Conservation (phyloP, 1,140 invertebrate genomes). For the Caenorhabditis remanei region DNA sequence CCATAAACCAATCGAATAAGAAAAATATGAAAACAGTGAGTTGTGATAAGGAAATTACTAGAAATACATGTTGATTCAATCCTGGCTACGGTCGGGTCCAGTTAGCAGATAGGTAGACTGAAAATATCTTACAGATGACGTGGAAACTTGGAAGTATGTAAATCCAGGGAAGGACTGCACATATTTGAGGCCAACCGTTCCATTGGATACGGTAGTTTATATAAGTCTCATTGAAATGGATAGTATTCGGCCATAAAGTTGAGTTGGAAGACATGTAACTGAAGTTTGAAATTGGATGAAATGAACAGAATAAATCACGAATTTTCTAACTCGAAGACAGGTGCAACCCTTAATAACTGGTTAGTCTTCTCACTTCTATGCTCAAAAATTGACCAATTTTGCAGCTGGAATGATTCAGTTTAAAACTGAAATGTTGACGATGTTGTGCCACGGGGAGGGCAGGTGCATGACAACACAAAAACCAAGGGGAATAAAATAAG, state of each 20-base stretch:
- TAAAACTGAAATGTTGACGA: neutral
- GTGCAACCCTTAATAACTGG: neutral
- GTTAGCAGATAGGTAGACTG: neutral
- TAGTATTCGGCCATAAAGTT: neutral
- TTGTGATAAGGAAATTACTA: conserved; percentile 23
- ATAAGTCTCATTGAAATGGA: conserved; percentile 14
- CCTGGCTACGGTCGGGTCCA: neutral
- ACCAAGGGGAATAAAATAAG: neutral
- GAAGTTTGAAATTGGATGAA: neutral
- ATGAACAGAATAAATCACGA: neutral
- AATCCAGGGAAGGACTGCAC: conserved; percentile 3
- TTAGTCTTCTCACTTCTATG: neutral
- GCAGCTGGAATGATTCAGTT: neutral
- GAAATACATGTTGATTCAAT: conserved; percentile 20
- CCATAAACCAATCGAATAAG: neutral
- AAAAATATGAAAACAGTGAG: conserved; percentile 15
- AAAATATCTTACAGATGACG: conserved; percentile 10
- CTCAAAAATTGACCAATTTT: neutral
- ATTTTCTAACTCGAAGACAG: neutral
- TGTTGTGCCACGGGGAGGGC: neutral
- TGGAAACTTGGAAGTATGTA: conserved; percentile 27
- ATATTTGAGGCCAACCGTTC: neutral
- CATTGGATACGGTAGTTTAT: neutral
- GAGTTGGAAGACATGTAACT: neutral
- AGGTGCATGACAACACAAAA: neutral